Evolutionary conservation across 2,797 vertebrate species (phyloP).

Genomic region (Molossus alvarezi): DNA sequence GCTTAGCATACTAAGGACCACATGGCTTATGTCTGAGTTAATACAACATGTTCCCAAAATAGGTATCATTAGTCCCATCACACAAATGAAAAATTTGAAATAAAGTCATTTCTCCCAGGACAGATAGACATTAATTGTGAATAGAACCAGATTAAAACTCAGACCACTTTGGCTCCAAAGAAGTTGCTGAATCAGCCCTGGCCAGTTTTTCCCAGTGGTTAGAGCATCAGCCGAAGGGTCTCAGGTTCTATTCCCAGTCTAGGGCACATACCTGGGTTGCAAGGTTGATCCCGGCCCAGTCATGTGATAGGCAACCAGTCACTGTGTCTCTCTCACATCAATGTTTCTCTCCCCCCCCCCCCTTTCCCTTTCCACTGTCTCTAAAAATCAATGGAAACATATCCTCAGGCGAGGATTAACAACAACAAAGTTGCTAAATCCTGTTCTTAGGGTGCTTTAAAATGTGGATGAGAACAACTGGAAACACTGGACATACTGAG

Average conservation of each 20-base stretch:
- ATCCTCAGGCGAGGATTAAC: not conserved
- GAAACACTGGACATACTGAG: not conserved
- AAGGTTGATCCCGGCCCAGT: not conserved
- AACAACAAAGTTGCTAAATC: not conserved
- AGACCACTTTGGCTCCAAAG: not conserved
- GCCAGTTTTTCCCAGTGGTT: not conserved
- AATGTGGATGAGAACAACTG: not conserved
- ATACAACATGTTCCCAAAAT: not conserved
- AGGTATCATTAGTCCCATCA: not conserved
- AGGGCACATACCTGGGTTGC: not conserved
- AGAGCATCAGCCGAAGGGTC: not conserved
- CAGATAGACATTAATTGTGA: not conserved
- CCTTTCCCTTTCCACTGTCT: not conserved
- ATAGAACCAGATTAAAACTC: not conserved
- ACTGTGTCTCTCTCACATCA: not conserved
- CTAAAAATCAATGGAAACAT: not conserved
- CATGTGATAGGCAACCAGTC: not conserved
- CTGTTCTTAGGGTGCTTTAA: not conserved
- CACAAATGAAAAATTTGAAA: conserved; percentile 1
- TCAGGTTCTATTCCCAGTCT: not conserved
- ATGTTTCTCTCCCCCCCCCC: not conserved
- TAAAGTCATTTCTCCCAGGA: not conserved
- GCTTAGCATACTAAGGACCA: not conserved
- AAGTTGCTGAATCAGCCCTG: not conserved
- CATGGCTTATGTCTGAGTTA: not conserved